Base-by-base conservation (phyloP, 2,113 vertebrate species). In the Tinamus guttatus region DNA sequence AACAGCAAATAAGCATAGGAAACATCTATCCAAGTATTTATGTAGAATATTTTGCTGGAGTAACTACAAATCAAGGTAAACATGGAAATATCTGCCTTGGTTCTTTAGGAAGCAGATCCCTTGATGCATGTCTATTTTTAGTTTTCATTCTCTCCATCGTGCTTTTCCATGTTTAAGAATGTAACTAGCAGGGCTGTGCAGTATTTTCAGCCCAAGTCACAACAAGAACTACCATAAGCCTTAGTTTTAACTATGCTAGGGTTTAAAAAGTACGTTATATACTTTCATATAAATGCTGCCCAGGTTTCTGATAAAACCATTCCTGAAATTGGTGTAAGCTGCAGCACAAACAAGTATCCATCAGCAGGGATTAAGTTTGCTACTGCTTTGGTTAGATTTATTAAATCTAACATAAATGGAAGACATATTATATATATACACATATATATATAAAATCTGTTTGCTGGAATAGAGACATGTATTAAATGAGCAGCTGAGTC, bases 1-100 rank as follows among this genome's bases (percentile, higher is more conserved):
- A 95, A 82, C 21, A 51, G 62, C 76, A 81, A 93, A 75, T 82
- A 80, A 91, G 73, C 80, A 90, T 65, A 90, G 43, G 77, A 94
- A 95, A 87, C 13, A 64, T 92, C 65, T 85, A 67, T 80, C 71
- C 75, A 86, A 22, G 52, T 95, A 65, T 84, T 93, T 92, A 76
- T 58, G 27, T 11, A 78, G 70, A 83, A 78, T 15, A 15, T 56
- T 95, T 83, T 94, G 34, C 69, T 91, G 51, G 52, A 88, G 20
- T 22, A 36, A 65, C 73, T 43, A 86, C 56, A 90, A 93, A 86
- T 75, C 64, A 95, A 91, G 34, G 3, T 20, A 90, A 81, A 95
- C 24, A 51, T 1, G 11, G 64, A 86, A 90, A 91, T 90, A 83
- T 15, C 19, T 10, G 81, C 24, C 45, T 62, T 12, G 2, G 18